Evolutionary conservation across 2,113 vertebrate genomes (phyloP).

Genomic region (Sminthopsis crassicaudata): DNA sequence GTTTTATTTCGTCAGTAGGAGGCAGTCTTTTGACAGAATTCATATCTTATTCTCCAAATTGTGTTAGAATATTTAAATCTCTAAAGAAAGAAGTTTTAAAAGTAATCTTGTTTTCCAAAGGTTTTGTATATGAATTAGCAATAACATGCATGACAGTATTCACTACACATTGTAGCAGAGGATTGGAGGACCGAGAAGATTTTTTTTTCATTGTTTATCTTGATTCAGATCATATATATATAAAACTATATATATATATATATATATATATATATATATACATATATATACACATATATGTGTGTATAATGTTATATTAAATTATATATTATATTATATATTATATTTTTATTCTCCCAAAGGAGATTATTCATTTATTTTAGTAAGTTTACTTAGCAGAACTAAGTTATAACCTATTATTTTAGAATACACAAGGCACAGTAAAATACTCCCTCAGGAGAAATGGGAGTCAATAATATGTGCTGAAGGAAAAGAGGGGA

Average conservation of each 20-base stretch:
- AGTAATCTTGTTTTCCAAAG: conserved; percentile 23
- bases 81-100: background rate
- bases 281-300: no score
- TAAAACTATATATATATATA: no score
- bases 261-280: no score
- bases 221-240: background rate
- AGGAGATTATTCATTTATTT: background rate
- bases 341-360: background rate
- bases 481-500: background rate
- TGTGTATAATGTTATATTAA: no score
- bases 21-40: background rate
- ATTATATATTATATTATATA: no score
- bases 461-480: background rate
- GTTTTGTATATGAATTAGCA: background rate
- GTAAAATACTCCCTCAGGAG: background rate
- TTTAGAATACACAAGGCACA: background rate
- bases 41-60: conserved; percentile 20
- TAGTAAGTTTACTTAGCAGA: background rate
- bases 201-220: background rate
- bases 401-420: background rate
- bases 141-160: background rate
- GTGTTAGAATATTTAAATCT: conserved; percentile 22
- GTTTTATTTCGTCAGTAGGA: background rate
- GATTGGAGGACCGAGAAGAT: background rate
- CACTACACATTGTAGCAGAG: background rate